Percentiles rank a stretch among this genome's conserved stretches.
These are phyloP conservation scores for Harpagoxenus sublaevis DNA, from an alignment of 2,888 invertebrate genomes.

Conservation along the genomic window DNA sequence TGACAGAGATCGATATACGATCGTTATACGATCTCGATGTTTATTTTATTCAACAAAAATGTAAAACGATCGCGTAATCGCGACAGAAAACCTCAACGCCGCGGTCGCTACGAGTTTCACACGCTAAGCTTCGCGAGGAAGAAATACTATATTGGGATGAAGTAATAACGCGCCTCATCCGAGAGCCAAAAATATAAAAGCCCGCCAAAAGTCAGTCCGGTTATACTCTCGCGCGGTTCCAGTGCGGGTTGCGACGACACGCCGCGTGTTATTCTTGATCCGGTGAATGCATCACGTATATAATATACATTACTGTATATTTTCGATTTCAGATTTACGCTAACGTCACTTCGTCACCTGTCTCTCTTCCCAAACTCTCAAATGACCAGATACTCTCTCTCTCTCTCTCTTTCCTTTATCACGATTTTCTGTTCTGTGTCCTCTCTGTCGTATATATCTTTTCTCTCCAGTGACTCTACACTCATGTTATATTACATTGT, in stretches of 20 bases:
- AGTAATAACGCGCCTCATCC: conserved; percentile 70
- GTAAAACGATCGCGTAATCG: conserved; percentile 23
- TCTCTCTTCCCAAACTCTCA: conserved; percentile 50
- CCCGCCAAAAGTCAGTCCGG: conserved; percentile 84
- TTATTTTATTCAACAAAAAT: conserved; percentile 4
- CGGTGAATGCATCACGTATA: conserved; percentile 52
- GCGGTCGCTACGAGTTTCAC: conserved; percentile 60
- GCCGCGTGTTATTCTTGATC: conserved; percentile 61
- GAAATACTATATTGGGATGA: conserved; percentile 72
- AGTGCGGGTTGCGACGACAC: conserved; percentile 79
- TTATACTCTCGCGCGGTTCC: conserved; percentile 74
- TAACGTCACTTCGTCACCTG: conserved; percentile 75
- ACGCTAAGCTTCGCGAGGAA: conserved; percentile 71
- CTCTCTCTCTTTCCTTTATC: conserved; percentile 55
- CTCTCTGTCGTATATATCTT: conserved; percentile 49
- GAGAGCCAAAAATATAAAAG: conserved; percentile 86
- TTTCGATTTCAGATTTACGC: conserved; percentile 83
- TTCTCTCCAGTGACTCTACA: conserved; percentile 55
- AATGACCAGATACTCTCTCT: conserved; percentile 51
- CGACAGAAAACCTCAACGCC: conserved; percentile 61
- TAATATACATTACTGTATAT: conserved; percentile 69
- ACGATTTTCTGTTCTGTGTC: conserved; percentile 48
- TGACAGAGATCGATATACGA: background rate
- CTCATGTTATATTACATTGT: conserved; percentile 58
- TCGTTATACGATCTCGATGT: background rate